Conservation (phyloP, 2,888 invertebrate genomes). For the Drosophila leonis region DNA sequence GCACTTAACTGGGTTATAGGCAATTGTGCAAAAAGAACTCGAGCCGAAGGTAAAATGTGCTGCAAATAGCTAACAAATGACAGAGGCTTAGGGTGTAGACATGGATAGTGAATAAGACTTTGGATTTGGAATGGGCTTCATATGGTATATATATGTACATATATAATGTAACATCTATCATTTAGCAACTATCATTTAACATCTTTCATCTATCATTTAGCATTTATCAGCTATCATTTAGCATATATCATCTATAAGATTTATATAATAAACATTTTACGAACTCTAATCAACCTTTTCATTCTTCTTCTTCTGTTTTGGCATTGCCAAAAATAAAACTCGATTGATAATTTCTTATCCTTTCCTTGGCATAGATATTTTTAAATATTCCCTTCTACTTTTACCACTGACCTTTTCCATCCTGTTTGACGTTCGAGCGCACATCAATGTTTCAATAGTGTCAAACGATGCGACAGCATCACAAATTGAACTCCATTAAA, state of each 20-base stretch:
- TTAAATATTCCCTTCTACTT: neutral
- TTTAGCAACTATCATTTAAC: neutral
- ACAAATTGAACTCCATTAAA: conserved; percentile 55
- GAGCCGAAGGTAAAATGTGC: neutral
- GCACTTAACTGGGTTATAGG: conserved; percentile 45
- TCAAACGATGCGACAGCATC: conserved; percentile 42
- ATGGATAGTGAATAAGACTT: neutral
- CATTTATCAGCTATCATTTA: neutral
- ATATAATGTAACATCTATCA: neutral
- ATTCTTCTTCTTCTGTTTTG: neutral
- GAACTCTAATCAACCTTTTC: neutral
- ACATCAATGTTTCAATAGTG: conserved; percentile 36
- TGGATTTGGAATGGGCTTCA: neutral
- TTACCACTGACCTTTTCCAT: conserved; percentile 5
- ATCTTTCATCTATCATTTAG: neutral
- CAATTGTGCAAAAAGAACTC: conserved; percentile 20
- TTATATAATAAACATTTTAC: neutral
- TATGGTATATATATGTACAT: neutral
- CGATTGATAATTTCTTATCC: neutral
- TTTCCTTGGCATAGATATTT: neutral
- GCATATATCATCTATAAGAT: neutral
- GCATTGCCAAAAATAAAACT: neutral
- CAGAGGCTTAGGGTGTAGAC: neutral
- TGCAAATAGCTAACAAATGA: neutral
- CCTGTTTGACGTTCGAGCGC: conserved; percentile 14